Conservation (phyloP, 2,797 vertebrate species). For the Dicrostonyx torquatus region DNA sequence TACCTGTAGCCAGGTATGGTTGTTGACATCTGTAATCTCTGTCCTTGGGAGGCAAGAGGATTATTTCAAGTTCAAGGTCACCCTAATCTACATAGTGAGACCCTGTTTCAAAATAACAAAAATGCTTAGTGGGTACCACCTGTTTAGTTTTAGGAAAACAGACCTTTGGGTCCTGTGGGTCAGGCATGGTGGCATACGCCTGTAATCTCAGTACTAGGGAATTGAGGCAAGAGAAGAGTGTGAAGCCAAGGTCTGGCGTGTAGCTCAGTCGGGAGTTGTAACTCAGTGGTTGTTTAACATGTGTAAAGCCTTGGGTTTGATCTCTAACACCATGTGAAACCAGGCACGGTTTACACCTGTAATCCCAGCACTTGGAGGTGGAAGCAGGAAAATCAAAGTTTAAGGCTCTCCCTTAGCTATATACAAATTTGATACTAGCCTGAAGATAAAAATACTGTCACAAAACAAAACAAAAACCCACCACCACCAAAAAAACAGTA, state of each 20-base stretch:
- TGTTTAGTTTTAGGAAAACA: slow-evolving; percentile 31
- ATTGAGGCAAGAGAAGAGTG: background rate
- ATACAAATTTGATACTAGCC: background rate
- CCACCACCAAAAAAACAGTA: background rate
- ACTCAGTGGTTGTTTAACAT: background rate
- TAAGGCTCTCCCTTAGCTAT: background rate
- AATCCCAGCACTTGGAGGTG: background rate
- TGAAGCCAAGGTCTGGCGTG: background rate
- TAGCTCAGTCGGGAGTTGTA: background rate
- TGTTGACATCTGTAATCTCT: background rate
- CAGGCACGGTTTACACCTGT: too few relatives aligned
- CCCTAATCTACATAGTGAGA: background rate
- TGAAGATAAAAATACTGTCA: background rate
- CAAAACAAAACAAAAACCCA: background rate
- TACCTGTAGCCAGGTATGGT: background rate
- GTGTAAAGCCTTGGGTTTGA: background rate
- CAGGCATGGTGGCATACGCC: background rate
- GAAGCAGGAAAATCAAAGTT: background rate
- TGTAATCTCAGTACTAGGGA: background rate
- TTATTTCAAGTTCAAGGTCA: background rate
- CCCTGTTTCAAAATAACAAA: background rate
- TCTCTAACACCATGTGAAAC: background rate
- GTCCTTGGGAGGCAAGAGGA: background rate
- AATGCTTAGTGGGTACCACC: background rate
- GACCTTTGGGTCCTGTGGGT: background rate